These are phyloP conservation scores for Piscicola geometra DNA, from an alignment of 2,888 invertebrate species.

Conservation along the genomic window DNA sequence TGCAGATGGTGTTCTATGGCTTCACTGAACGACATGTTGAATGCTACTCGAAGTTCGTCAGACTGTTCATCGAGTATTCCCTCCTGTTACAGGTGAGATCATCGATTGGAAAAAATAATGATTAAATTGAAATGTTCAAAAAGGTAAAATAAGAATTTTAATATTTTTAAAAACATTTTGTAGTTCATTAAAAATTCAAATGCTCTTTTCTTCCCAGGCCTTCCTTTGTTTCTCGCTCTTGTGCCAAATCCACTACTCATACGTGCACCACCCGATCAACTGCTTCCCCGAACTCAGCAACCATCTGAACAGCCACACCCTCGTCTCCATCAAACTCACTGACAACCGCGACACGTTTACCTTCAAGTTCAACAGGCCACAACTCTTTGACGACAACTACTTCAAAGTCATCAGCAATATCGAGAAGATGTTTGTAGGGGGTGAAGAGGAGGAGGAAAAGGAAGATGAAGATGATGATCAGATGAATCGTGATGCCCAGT, in stretches of 20 bases:
- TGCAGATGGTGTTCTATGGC: slow-evolving; percentile 6
- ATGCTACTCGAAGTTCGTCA: slow-evolving; percentile 16
- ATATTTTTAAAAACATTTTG: too few species aligned
- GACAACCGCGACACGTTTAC: neutral
- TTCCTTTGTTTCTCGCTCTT: neutral
- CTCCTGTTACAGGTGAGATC: neutral
- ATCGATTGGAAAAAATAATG: too few species aligned
- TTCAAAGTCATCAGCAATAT: neutral
- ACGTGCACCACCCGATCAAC: neutral
- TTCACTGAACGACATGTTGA: neutral
- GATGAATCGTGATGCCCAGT: too few species aligned
- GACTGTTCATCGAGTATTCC: slow-evolving; percentile 4
- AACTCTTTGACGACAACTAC: slow-evolving; percentile 6
- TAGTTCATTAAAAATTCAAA: too few species aligned
- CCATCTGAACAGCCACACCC: neutral
- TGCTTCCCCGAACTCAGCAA: neutral
- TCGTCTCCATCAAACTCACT: neutral
- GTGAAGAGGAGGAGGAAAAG: neutral
- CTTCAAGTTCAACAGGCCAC: neutral
- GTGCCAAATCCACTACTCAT: slow-evolving; percentile 5
- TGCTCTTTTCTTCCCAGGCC: neutral
- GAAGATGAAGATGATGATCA: neutral
- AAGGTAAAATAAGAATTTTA: too few species aligned
- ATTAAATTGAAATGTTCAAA: too few species aligned
- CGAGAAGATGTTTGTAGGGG: neutral